Evolutionary conservation across 2,113 vertebrate species (phyloP).

Genomic region (Myotis yumanensis): DNA sequence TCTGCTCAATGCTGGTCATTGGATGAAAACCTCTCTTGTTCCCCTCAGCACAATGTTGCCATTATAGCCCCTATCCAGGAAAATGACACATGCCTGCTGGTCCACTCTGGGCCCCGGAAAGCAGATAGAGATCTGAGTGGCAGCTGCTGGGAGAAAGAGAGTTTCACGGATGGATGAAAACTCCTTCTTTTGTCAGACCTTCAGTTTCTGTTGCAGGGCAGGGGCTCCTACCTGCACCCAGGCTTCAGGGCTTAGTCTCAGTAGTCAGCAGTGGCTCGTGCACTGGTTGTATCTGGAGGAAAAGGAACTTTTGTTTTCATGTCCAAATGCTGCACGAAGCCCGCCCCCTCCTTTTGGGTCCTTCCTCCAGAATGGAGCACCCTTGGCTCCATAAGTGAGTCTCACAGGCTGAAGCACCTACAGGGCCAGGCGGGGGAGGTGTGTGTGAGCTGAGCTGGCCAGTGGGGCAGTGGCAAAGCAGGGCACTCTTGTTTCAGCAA

Average conservation of each 20-base stretch:
- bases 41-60: constrained; percentile 65
- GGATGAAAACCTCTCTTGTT: constrained; percentile 77
- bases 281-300: not conserved
- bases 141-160: not conserved
- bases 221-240: not conserved
- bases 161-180: not conserved
- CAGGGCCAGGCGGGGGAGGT: not conserved
- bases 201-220: not conserved
- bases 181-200: not conserved
- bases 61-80: constrained; percentile 61
- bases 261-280: not conserved
- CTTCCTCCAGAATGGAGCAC: not conserved
- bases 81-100: constrained; percentile 63
- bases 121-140: constrained; percentile 47
- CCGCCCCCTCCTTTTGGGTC: not conserved
- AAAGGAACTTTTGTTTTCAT: not conserved
- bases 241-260: not conserved
- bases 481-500: not conserved
- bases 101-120: not conserved
- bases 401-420: not conserved
- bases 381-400: not conserved
- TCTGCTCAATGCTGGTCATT: not conserved
- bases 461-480: not conserved
- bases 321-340: not conserved
- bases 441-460: not conserved